Evolutionary conservation across 2,888 invertebrate genomes (phyloP).

Genomic region (Diarsia brunnea): DNA sequence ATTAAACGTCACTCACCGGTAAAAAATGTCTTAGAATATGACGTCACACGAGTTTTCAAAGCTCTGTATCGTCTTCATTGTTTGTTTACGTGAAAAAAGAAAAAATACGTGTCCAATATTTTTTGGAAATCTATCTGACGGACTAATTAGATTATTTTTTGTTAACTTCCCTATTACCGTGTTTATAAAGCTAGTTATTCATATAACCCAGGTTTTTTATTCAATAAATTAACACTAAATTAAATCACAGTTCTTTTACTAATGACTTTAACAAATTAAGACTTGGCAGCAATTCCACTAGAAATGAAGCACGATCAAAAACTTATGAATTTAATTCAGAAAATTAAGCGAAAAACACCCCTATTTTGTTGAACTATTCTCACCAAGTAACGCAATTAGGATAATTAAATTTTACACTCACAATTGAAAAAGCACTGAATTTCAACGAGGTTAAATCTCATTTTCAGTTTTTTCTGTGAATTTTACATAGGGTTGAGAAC

Average conservation of each 20-base stretch:
- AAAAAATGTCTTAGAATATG: too few species aligned
- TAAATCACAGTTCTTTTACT: neutral
- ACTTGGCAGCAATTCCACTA: conserved; percentile 23
- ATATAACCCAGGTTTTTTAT: neutral
- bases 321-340: conserved; percentile 18
- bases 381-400: conserved; percentile 1
- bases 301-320: conserved; percentile 31
- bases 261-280: neutral
- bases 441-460: neutral
- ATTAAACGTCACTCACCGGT: too few species aligned
- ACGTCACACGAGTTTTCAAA: too few species aligned
- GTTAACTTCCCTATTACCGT: too few species aligned
- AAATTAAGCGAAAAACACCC: conserved; percentile 24
- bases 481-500: conserved; percentile 7
- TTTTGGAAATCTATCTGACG: too few species aligned
- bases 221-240: neutral
- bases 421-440: conserved; percentile 22
- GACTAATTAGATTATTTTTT: too few species aligned
- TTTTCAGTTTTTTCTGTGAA: neutral
- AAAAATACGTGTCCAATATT: too few species aligned
- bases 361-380: neutral
- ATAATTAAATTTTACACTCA: conserved; percentile 10
- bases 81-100: too few species aligned
- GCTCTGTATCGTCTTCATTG: too few species aligned
- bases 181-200: neutral